Evolutionary conservation across 2,797 vertebrate species (phyloP), one percentile per base, ranked within the genome.

Genomic region (Gymnoscopelus microlampas): DNA sequence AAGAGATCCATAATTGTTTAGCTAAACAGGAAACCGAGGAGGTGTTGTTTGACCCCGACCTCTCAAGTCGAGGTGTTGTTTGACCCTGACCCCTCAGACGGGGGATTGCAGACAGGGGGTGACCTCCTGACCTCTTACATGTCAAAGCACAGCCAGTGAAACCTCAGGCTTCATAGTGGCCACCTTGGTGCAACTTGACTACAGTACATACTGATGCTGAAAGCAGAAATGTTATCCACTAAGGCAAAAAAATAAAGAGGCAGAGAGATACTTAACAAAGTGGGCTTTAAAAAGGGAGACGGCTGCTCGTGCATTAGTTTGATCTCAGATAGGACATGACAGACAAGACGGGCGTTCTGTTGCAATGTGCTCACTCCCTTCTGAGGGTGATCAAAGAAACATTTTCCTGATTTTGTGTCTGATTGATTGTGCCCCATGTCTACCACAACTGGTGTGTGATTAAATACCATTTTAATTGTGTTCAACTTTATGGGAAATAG

Each of bases 261-360:
- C 48, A 53, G 60, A 57, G 56, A 26, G 60, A 70, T 47, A 71
- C 47, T 71, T 72, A 68, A 73, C 76, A 74, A 80, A 74, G 7
- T 50, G 71, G 48, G 23, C 63, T 62, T 74, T 68, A 74, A 50
- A 51, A 6, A 39, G 35, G 29, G 44, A 68, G 60, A 65, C 5
- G 56, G 47, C 62, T 55, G 66, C 63, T 54, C 24, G 1, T 55
- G 35, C 35, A 6, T 39, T 39, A 6, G 35, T 74, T 71, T 76
- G 61, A 77, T 79, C 55, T 58, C 24, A 58, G 44, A 67, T 57
- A 29, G 35, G 35, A 29, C 32, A 14, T 14, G 15, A 67, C 1
- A 0, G 35, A 72, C 47, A 32, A 53, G 56, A 58, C 48, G 19
- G 29, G 15, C 57, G 39, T 13, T 8, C 39, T 73, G 19, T 39